A percentile compares a stretch with the other conserved stretches of the same genome.
phyloP scores from a whole-genome alignment of 2,888 invertebrate genomes.

The Hetaerina titia region DNA sequence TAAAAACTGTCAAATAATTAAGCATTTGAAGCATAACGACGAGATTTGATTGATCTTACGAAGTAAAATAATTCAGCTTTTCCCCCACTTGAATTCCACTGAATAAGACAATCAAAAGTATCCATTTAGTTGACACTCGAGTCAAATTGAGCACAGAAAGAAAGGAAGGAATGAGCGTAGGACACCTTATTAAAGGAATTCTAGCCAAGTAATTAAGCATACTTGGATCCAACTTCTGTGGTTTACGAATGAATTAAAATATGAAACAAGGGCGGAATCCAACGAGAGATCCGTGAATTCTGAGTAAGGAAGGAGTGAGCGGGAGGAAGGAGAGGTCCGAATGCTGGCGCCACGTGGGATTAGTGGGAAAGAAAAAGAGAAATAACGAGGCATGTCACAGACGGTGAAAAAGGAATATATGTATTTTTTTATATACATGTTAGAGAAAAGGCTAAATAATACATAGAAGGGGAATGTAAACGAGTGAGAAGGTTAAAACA shows the following conservation, averaged over 20 bases:
- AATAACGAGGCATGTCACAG: background rate
- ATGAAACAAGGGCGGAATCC: background rate
- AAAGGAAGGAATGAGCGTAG: no score
- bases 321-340: background rate
- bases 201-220: no score
- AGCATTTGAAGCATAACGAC: no score
- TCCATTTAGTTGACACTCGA: no score
- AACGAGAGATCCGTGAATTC: background rate
- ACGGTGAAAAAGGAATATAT: background rate
- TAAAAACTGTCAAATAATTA: no score
- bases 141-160: no score
- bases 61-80: no score
- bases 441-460: background rate
- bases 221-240: background rate
- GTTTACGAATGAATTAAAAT: background rate
- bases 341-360: background rate
- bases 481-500: background rate
- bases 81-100: no score
- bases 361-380: background rate
- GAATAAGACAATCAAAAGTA: no score
- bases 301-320: background rate
- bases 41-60: no score
- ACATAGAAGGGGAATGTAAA: background rate
- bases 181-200: no score
- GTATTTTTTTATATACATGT: no score